Evolutionary conservation across 2,113 vertebrate species (phyloP).

Genomic region (Agelaius phoeniceus): DNA sequence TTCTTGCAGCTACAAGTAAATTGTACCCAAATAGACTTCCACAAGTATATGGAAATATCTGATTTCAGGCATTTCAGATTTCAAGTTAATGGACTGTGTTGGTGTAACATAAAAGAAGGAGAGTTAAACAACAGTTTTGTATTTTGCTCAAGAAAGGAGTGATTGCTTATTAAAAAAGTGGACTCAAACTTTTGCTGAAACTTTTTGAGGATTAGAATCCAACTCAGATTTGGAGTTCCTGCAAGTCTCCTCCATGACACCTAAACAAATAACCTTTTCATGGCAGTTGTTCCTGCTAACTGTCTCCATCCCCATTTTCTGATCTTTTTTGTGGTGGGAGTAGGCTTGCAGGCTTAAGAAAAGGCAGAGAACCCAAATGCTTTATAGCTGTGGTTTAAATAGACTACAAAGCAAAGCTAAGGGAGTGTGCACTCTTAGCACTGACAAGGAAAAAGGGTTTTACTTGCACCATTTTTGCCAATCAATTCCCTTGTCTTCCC

Average conservation of each 20-base stretch:
- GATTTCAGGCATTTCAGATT: background rate
- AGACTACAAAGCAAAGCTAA: background rate
- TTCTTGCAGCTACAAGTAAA: background rate
- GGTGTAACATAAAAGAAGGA: background rate
- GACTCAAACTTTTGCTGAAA: background rate
- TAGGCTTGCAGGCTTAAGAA: background rate
- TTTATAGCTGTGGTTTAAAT: background rate
- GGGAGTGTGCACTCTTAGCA: fast-evolving
- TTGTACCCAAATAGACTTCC: background rate
- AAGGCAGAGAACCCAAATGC: background rate
- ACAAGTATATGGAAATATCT: background rate
- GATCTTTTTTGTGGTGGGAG: background rate
- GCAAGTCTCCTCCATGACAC: background rate
- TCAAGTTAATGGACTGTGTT: background rate
- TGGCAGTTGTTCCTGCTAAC: background rate
- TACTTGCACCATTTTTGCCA: background rate
- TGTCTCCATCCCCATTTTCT: background rate
- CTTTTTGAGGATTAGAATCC: background rate
- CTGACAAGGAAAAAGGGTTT: background rate
- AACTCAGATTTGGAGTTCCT: background rate
- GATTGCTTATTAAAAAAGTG: background rate
- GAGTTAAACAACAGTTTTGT: background rate
- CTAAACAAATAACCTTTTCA: background rate
- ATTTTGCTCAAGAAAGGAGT: background rate
- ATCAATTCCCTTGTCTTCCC: background rate